Conservation (phyloP, 2,113 vertebrate genomes). For the Chlamydotis undulata region DNA sequence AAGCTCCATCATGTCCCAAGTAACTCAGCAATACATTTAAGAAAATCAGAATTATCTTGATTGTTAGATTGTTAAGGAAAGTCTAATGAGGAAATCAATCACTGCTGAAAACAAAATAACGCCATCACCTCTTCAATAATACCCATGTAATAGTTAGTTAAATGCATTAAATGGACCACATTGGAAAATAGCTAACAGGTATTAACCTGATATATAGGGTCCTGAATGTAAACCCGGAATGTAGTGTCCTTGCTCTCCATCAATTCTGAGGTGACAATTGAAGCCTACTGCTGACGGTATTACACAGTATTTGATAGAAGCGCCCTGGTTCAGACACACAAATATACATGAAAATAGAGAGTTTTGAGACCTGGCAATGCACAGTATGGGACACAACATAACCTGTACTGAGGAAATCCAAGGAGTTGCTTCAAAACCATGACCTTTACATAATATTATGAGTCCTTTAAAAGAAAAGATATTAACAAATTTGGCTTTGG, state of each 20-base stretch:
- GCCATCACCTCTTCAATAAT: background rate
- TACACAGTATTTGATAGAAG: fast-evolving
- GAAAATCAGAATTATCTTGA: background rate
- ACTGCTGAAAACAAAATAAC: background rate
- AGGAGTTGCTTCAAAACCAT: background rate
- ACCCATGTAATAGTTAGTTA: background rate
- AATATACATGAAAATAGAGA: background rate
- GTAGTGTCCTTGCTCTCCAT: background rate
- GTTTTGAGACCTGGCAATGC: background rate
- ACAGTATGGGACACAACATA: background rate
- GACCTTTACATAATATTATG: background rate
- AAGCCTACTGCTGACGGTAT: background rate
- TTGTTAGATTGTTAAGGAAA: background rate
- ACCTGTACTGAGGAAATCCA: background rate
- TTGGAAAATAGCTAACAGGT: background rate
- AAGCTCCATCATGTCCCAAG: background rate
- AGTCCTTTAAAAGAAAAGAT: background rate
- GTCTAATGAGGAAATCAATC: background rate
- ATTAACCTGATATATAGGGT: background rate
- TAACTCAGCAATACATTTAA: background rate
- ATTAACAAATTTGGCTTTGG: background rate
- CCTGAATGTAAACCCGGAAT: background rate
- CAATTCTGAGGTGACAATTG: background rate
- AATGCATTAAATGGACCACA: background rate
- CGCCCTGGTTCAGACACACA: background rate